These are phyloP conservation scores for Lepisosteus oculatus DNA, from an alignment of 2,113 vertebrate species.

Conservation along the genomic window DNA sequence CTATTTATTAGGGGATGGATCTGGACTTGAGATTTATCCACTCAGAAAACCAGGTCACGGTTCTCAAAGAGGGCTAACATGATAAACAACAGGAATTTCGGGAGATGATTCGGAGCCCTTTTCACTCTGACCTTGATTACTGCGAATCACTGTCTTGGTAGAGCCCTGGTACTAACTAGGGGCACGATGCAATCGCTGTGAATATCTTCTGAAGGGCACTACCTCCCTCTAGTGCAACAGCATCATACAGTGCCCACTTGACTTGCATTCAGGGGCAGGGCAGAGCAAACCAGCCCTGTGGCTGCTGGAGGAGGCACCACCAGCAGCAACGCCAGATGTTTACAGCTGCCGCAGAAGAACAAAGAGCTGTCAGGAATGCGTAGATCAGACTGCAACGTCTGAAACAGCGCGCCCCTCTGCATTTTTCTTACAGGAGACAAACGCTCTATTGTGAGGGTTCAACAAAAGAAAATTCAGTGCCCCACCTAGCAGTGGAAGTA, in stretches of 20 bases:
- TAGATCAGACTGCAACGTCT: not conserved
- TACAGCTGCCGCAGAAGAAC: conserved; percentile 54
- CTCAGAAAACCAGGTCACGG: conserved; percentile 10
- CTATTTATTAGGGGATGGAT: conserved; percentile 37
- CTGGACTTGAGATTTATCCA: conserved; percentile 9
- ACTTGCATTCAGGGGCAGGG: too few relatives aligned
- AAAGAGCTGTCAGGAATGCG: conserved; percentile 29
- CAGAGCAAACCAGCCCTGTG: not conserved
- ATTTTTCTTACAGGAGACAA: too few relatives aligned
- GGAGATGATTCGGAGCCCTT: not conserved
- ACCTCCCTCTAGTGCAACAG: too few relatives aligned
- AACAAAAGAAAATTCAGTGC: too few relatives aligned
- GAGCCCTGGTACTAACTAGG: too few relatives aligned
- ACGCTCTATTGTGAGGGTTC: too few relatives aligned
- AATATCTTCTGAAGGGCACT: not conserved
- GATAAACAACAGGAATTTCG: not conserved
- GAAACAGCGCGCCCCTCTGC: too few relatives aligned
- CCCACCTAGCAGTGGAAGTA: too few relatives aligned
- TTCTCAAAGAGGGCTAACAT: conserved; percentile 1
- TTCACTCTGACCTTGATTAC: not conserved
- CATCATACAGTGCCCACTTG: too few relatives aligned
- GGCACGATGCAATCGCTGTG: not conserved
- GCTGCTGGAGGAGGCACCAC: conserved; percentile 36
- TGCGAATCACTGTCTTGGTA: not conserved
- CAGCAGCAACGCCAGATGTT: conserved; percentile 56